Percentiles rank a stretch among this genome's conserved stretches.
These are phyloP conservation scores for Thalassoma bifasciatum DNA, from an alignment of 2,113 vertebrate genomes.

Conservation along the genomic window DNA sequence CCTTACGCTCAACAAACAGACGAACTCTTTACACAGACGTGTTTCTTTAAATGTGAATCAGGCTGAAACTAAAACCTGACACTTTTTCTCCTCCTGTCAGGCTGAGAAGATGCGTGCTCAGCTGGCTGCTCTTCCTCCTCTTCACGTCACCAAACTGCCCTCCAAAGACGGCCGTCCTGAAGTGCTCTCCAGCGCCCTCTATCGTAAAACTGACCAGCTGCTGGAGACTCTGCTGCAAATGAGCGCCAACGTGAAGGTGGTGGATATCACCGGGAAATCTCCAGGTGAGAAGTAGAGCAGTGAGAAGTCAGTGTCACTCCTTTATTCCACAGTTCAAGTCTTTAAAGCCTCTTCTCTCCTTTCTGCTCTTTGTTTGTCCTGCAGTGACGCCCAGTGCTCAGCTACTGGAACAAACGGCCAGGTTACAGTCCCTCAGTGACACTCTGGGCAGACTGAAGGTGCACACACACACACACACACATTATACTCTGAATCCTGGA, in stretches of 20 bases:
- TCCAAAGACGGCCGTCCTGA: constrained; percentile 78
- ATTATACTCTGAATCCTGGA: no score
- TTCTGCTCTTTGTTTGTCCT: constrained; percentile 38
- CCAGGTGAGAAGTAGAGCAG: constrained; percentile 78
- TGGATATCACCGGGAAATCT: constrained; percentile 90
- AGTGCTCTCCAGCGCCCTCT: constrained; percentile 85
- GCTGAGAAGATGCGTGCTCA: constrained; percentile 90
- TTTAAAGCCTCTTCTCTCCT: no score
- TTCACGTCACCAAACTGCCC: constrained; percentile 86
- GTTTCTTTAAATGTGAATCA: no score
- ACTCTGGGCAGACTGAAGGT: constrained; percentile 92
- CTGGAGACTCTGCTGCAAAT: constrained; percentile 92
- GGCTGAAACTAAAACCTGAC: no score
- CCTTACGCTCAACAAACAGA: no score
- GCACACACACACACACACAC: background rate
- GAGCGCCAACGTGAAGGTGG: constrained; percentile 90
- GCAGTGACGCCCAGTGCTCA: constrained; percentile 87
- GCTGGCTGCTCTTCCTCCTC: constrained; percentile 87
- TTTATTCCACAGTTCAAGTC: no score
- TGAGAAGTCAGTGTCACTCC: background rate
- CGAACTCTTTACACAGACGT: no score
- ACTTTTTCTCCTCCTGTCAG: constrained; percentile 77
- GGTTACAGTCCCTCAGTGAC: constrained; percentile 88
- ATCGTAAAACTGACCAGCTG: constrained; percentile 92
- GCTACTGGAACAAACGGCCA: constrained; percentile 91